phyloP scores from a whole-genome alignment of 2,888 invertebrate genomes.

The Rhorus exstirpatorius region DNA sequence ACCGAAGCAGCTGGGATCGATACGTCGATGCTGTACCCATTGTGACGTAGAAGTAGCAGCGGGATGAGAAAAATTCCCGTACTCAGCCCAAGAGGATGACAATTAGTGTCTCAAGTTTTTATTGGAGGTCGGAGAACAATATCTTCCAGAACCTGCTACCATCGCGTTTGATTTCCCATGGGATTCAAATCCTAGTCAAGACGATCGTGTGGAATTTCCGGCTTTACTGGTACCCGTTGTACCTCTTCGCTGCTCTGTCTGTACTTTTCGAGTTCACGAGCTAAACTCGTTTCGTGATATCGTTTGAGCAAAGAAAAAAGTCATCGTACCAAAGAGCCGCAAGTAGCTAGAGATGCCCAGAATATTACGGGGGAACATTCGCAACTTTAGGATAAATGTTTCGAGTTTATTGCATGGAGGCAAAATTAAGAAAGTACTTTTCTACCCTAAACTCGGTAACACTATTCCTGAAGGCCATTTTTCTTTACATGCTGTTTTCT shows the following conservation, averaged over 20 bases:
- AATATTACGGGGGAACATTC: conserved; percentile 18
- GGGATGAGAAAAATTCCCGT: conserved; percentile 29
- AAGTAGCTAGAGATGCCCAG: conserved; percentile 32
- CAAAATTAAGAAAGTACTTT: conserved; percentile 17
- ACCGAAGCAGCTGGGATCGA: conserved; percentile 17
- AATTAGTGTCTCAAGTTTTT: conserved; percentile 83
- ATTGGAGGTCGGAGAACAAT: conserved; percentile 81
- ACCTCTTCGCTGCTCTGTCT: conserved; percentile 46
- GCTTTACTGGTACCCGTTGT: conserved; percentile 44
- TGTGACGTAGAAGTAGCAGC: conserved; percentile 23
- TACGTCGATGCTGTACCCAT: conserved; percentile 5
- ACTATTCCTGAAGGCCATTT: not conserved
- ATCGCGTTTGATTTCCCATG: conserved; percentile 82
- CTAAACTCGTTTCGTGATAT: conserved; percentile 67
- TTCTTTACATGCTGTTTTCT: not conserved
- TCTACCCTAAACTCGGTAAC: not conserved
- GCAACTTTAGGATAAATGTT: conserved; percentile 24
- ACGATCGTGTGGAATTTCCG: conserved; percentile 49
- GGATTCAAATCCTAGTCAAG: conserved; percentile 81
- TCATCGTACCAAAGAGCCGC: conserved; percentile 49
- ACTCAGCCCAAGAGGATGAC: conserved; percentile 72
- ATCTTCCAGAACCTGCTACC: conserved; percentile 76
- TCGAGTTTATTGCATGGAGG: conserved; percentile 26
- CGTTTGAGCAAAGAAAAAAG: conserved; percentile 70
- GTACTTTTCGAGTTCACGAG: conserved; percentile 58